Evolutionary conservation across 2,888 invertebrate species (phyloP), one percentile per base, ranked within the genome.

Genomic region (Apodemia mormo): DNA sequence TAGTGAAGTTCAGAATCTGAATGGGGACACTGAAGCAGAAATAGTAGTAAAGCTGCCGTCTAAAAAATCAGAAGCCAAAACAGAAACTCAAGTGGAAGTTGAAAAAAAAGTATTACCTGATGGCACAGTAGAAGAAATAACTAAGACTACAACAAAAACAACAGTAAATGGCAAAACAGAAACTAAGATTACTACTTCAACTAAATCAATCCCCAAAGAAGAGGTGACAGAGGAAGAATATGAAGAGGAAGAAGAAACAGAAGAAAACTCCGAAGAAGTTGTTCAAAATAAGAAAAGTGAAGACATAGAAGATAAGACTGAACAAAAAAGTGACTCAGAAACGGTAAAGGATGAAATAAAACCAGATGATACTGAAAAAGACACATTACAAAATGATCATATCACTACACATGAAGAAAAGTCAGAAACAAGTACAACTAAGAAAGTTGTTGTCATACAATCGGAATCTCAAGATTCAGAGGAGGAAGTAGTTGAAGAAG

Each of bases 31-130:
- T 49, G 89, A 91, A 75, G 85, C 90, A 65, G 88, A 85, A 72
- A 76, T 92, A 73, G 86, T 87, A 65, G 84, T 92, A 0, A 91
- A 88, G 75, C 74, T 92, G 65, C 90, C 93, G 5, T 73, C 86
- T 1, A 92, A 91, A 74, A 90, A 90, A 74, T 84, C 89, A 12
- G 86, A 84, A 66, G 89, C 88, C 5, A 92, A 88, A 81, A 90
- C 88, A 68, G 92, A 92, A 77, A 93, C 92, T 56, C 87, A 88
- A 76, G 90, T 93, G 30, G 92, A 93, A 81, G 86, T 91, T 37
- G 81, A 83, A 3, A 87, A 86, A 75, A 91, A 86, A 77, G 79
- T 81, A 76, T 80, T 91, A 73, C 87, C 92, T 0, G 90, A 93
- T 81, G 93, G 92, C 1, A 82, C 85, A 40, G 75, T 86, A 29